These are phyloP conservation scores for Zaprionus africanus DNA, from an alignment of 1,140 invertebrate genomes.

Conservation along the genomic window DNA sequence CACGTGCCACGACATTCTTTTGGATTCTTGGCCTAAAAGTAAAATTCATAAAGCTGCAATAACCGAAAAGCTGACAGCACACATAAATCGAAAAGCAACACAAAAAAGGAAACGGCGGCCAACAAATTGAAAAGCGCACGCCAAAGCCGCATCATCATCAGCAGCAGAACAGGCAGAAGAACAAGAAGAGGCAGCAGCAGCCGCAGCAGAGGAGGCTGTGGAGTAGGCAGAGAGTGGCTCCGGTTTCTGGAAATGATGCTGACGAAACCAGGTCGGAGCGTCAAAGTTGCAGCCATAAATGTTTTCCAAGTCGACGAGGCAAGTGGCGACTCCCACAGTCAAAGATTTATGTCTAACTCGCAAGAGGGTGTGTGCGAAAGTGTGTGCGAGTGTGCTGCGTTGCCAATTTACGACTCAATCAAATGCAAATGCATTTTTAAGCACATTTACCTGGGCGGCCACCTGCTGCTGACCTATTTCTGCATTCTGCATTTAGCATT, in stretches of 20 bases:
- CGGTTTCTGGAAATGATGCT: conserved; percentile 72
- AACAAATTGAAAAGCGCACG: conserved; percentile 81
- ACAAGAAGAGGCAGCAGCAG: conserved; percentile 4
- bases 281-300: conserved; percentile 51
- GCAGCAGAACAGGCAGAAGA: neutral
- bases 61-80: conserved; percentile 70
- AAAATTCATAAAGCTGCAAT: conserved; percentile 63
- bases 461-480: conserved; percentile 60
- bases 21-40: conserved; percentile 71
- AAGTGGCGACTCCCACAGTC: conserved; percentile 67
- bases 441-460: conserved; percentile 51
- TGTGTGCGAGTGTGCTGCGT: conserved; percentile 43
- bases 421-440: conserved; percentile 75
- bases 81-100: conserved; percentile 58
- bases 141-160: conserved; percentile 80
- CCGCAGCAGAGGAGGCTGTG: neutral
- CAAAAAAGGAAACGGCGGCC: conserved; percentile 57
- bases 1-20: conserved; percentile 56
- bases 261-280: conserved; percentile 65
- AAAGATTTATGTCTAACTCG: conserved; percentile 74
- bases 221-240: conserved; percentile 21
- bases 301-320: conserved; percentile 35
- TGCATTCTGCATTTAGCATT: no score
- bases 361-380: neutral
- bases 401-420: conserved; percentile 81